Base-by-base conservation (phyloP, 2,113 vertebrate genomes). In the Rana temporaria region DNA sequence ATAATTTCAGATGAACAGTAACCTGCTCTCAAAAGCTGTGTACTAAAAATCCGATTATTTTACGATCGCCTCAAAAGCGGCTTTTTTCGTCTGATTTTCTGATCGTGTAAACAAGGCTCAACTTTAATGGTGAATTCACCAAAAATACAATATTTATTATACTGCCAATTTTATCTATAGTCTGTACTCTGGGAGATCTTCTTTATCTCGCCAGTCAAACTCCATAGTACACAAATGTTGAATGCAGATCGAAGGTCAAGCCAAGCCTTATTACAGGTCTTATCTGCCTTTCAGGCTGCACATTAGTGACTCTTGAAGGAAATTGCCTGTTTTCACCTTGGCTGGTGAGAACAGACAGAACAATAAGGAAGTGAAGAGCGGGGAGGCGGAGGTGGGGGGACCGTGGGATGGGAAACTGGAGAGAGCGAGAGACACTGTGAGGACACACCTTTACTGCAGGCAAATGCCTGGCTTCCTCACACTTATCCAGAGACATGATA, bases 351-450 rank as follows among this genome's bases (percentile, higher is more conserved):
- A 60, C 42, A 34, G 30, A 38, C 19, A 20, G 75, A 22, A 66
- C 22, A 56, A 79, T 79, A 55, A 55, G 30, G 55, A 34, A 79
- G 78, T 22, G 14, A 20, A 22, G 53, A 81, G 20, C 72, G 67
- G 76, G 80, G 42, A 48, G n/a, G 74, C 84, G 77, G 24, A 17
- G 24, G 63, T 38, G 48, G 3, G 20, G 26, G 30, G 84, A 81
- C 86, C 82, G 86, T 76, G 59, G 24, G 68, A 85, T 79, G 87
- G 85, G 86, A 88, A 85, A 67, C 20, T 0, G 0, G 65, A 84
- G 75, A 88, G 81, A 84, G 78, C n/a, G n/a, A 88, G 84, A 86
- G 63, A 24, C 63, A 65, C 48, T 20, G 6, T 8, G 24, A 81
- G 68, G 79, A 73, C 79, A 81, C 79, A 81, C 68, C 79, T 71